Evolutionary conservation across 37 sponge, comb jelly and placozoan genomes (phyloP), one percentile per base, ranked within the genome.

Genomic region (Chondrilla cf. caribensis): DNA sequence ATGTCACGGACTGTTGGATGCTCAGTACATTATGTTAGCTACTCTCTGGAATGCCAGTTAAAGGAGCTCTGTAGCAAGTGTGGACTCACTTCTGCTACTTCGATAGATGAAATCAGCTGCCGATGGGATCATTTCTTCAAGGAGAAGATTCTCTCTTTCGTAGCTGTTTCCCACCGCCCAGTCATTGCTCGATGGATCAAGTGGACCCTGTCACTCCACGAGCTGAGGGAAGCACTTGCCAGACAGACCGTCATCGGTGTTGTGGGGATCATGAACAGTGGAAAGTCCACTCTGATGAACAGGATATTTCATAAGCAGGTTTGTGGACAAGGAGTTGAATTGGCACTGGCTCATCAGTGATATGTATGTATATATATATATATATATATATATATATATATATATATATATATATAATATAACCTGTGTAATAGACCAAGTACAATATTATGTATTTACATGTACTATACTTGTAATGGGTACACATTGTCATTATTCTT

Each of bases 141-240:
- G 21, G 39, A 58, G 39, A 60, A 80, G 33, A 60, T 80, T 22
- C 64, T 80, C 3, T 80, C 81, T 21, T 59, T 35, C 19, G 81
- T 80, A 17, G 62, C 81, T 32, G 28, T 37, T n/a, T 9, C 36
- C 0, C 39, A 33, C 36, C 36, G 81, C 0, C 41, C 25, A n/a
- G 38, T 80, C 15, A 33, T 80, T 60, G 81, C 81, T n/a, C 41
- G 81, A 19, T 80, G 81, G 81, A 58, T 80, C 43, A 80, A 80
- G 25, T 80, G 81, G 81, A 40, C 37, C 11, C 39, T 80, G 38
- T n/a, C 62, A 6, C 22, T 80, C 0, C 81, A 80, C 35, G 62
- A 80, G 21, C 40, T 80, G 36, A 58, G 81, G 26, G 81, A 80
- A 80, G 60, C 60, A 36, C 81, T 80, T 80, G 81, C 81, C 62